Evolutionary conservation across 1,140 invertebrate species (phyloP).

Genomic region (Dinothrombium tinctorium): DNA sequence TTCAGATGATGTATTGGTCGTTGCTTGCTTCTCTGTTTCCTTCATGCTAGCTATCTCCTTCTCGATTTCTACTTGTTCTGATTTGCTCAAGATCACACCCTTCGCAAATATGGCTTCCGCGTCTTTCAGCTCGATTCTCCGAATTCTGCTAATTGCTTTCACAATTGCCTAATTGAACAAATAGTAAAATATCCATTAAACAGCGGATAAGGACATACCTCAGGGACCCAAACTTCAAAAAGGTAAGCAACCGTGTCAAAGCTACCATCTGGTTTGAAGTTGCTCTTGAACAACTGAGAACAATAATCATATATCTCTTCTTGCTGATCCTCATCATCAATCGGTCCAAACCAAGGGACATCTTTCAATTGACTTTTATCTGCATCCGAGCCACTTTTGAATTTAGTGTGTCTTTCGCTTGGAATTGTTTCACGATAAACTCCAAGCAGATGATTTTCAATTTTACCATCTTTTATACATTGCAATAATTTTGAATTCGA

Average conservation of each 20-base stretch:
- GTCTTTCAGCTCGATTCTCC: constrained; percentile 1
- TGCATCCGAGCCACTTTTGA: constrained; percentile 1
- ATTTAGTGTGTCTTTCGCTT: constrained; percentile 6
- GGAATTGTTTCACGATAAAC: constrained; percentile 1
- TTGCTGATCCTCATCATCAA: constrained; percentile 12
- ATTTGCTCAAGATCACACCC: constrained; percentile 4
- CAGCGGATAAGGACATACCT: constrained; percentile 3
- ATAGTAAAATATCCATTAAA: not conserved
- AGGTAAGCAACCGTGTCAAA: constrained; percentile 10
- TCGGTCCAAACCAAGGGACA: constrained; percentile 11
- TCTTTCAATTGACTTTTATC: constrained; percentile 3
- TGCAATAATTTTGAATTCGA: constrained; percentile 5
- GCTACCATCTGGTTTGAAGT: constrained; percentile 2
- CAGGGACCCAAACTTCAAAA: constrained; percentile 13
- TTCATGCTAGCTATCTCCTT: constrained; percentile 5
- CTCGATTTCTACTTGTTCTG: constrained; percentile 1
- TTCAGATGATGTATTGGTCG: not conserved
- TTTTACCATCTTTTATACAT: constrained; percentile 5
- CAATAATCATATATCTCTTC: constrained; percentile 12
- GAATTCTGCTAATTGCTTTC: constrained; percentile 1
- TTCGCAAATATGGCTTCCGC: constrained; percentile 3
- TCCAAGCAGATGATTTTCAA: constrained; percentile 7
- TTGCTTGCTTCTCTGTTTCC: constrained; percentile 4
- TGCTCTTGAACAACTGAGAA: constrained; percentile 9
- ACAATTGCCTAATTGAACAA: constrained; percentile 1